These are phyloP conservation scores for Perodicticus potto DNA, from an alignment of 2,797 vertebrate species.

Conservation along the genomic window DNA sequence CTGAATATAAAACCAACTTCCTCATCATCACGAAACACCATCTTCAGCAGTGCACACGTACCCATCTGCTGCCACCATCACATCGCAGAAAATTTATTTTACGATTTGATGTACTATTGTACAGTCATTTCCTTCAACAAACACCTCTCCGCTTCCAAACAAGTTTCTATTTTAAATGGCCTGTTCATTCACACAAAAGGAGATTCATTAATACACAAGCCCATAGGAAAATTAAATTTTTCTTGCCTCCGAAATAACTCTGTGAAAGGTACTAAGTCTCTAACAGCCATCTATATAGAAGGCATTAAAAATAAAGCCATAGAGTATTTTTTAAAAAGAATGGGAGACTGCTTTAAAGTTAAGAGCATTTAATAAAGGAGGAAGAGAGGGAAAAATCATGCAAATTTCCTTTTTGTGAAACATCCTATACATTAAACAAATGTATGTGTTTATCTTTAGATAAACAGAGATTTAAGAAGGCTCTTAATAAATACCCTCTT, in stretches of 20 bases:
- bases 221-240: conserved; percentile 29
- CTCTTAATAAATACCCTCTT: conserved; percentile 17
- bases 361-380: not conserved
- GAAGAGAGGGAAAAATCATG: not conserved
- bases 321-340: not conserved
- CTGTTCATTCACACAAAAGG: not conserved
- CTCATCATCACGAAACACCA: not conserved
- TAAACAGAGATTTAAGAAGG: not conserved
- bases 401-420: not conserved
- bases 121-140: not conserved
- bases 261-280: not conserved
- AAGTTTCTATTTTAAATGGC: not conserved
- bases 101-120: not conserved
- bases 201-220: not conserved
- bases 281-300: not conserved
- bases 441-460: not conserved
- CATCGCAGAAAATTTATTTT: not conserved
- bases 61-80: not conserved
- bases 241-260: conserved; percentile 22
- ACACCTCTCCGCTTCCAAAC: not conserved
- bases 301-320: not conserved
- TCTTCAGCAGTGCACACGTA: not conserved
- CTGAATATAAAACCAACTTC: not conserved
- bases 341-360: not conserved
- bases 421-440: not conserved